Base-by-base conservation (phyloP, 2,888 invertebrate species). In the Electrophaes corylata region DNA sequence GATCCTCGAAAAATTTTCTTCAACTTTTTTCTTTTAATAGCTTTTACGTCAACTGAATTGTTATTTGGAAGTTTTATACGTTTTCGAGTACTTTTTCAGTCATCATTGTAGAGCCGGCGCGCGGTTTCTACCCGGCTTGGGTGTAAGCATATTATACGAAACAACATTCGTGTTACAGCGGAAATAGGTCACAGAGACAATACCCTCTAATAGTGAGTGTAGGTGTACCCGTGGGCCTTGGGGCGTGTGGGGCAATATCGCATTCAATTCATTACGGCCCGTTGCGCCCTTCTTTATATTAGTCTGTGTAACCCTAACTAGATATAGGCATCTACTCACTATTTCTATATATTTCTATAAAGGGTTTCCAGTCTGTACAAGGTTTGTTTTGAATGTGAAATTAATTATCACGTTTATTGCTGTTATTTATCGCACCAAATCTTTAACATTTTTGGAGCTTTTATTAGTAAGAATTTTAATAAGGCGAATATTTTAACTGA, bases 161-260 rank as follows among this genome's bases (percentile, higher is more conserved):
- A 63, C 35, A 60, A 65, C 60, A 66, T 57, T 59, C 56, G 51
- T 63, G 62, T 60, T 72, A 71, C 73, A 71, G 67, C 71, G 81
- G 76, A 88, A 84, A 80, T 88, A 79, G 88, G 88, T 88, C 88
- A 85, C 74, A 72, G 70, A 81, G 83, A 86, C 86, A 88, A 86
- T 81, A 79, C 76, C 79, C 76, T 74, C 69, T 72, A 76, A 74
- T 75, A 77, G 73, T 67, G 62, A 65, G 64, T 61, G 59, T 56
- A 58, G 40, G 16, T 47, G 23, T 48, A 49, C 47, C 57, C 53
- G 44, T 65, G 70, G 65, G 64, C 55, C 69, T 70, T 64, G 71
- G 73, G 72, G 70, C 68, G 60, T 67, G 60, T 44, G 55, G 60
- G 43, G 70, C 76, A 75, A 76, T 79, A 76, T 72, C 70, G 69